A percentile compares a stretch with the other conserved stretches of the same genome.
phyloP scores from a whole-genome alignment of 2,113 vertebrate species.

The Xiphophorus hellerii region DNA sequence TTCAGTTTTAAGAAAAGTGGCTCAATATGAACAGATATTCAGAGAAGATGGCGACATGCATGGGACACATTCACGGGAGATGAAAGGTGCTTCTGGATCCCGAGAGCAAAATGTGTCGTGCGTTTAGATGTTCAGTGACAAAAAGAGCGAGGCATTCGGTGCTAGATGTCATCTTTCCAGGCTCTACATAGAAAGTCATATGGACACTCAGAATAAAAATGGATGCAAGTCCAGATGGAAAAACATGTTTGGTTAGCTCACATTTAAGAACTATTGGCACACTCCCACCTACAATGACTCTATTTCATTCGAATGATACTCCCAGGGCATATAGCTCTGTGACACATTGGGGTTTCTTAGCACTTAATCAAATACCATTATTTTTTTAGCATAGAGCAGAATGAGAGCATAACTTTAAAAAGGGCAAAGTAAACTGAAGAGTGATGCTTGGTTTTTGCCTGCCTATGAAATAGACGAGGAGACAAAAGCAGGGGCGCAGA shows the following conservation, averaged over 20 bases:
- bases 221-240: slow-evolving; percentile 8
- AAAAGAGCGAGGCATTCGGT: slow-evolving; percentile 10
- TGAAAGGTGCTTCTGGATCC: slow-evolving; percentile 23
- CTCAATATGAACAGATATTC: slow-evolving; percentile 28
- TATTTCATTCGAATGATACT: slow-evolving; percentile 72
- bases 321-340: slow-evolving; percentile 74
- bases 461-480: not conserved
- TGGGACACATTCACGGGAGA: slow-evolving; percentile 7
- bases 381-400: slow-evolving; percentile 69
- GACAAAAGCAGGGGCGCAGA: not conserved
- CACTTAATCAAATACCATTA: slow-evolving; percentile 72
- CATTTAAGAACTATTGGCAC: slow-evolving; percentile 43
- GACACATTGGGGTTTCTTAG: slow-evolving; percentile 80
- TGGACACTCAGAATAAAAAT: slow-evolving; percentile 2
- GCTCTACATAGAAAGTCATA: not conserved
- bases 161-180: slow-evolving; percentile 15
- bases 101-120: slow-evolving; percentile 25
- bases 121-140: not conserved
- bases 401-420: slow-evolving; percentile 69
- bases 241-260: slow-evolving; percentile 27
- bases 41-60: slow-evolving; percentile 11
- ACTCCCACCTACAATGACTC: slow-evolving; percentile 68
- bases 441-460: slow-evolving; percentile 32
- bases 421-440: slow-evolving; percentile 59
- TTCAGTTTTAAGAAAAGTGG: slow-evolving; percentile 19